Percentiles rank a stretch among this genome's conserved stretches.
phyloP scores from a whole-genome alignment of 1,140 invertebrate genomes.

The Drosophila paulistorum region DNA sequence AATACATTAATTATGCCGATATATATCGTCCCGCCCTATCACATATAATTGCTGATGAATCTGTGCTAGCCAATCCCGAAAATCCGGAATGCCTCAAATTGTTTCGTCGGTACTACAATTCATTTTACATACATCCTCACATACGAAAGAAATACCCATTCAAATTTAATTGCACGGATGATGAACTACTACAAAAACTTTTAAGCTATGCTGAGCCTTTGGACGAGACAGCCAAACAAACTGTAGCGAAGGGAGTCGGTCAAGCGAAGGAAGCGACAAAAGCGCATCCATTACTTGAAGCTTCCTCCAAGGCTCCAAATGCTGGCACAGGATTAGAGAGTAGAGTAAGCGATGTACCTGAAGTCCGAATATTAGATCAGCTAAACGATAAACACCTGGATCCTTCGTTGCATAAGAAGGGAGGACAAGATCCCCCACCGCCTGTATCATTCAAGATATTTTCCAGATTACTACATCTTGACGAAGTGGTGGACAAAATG shows the following conservation, averaged over 20 bases:
- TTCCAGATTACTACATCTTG: conserved; percentile 21
- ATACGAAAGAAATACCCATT: not conserved
- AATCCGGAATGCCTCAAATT: not conserved
- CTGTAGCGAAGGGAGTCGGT: not conserved
- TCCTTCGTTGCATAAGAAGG: not conserved
- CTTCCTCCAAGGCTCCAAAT: no score
- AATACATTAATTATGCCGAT: not conserved
- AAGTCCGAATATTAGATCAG: not conserved
- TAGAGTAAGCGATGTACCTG: no score
- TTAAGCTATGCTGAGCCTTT: conserved; percentile 22
- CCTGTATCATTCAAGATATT: conserved; percentile 40
- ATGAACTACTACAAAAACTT: conserved; percentile 13
- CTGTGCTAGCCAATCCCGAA: not conserved
- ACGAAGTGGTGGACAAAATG: conserved; percentile 41
- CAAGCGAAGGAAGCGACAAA: not conserved
- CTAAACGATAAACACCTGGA: not conserved
- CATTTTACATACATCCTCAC: conserved; percentile 11
- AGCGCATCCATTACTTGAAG: no score
- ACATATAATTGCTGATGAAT: not conserved
- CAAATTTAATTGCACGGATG: not conserved
- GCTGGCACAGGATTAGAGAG: no score
- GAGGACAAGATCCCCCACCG: not conserved
- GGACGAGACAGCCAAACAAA: conserved; percentile 15
- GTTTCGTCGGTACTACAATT: conserved; percentile 1
- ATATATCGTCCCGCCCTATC: not conserved